Base-by-base conservation (phyloP, 1,140 invertebrate species). In the Drosophila equinoxialis region DNA sequence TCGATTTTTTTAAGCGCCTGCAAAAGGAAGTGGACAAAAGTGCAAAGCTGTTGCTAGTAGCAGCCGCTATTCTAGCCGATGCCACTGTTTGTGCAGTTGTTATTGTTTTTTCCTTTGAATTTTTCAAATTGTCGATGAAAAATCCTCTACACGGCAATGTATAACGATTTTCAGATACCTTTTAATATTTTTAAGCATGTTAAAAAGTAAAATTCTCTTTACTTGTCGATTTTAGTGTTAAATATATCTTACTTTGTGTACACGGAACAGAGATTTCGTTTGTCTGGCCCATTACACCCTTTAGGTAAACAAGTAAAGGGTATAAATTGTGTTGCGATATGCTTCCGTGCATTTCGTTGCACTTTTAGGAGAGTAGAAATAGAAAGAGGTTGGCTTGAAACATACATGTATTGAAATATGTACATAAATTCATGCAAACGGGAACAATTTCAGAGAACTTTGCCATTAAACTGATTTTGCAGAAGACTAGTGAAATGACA, bases 271-370 rank as follows among this genome's bases (percentile, higher is more conserved):
- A 30, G 26, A 30, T 30, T 74, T 85, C 74, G 35, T 68, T 58
- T 54, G 66, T 65, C 51, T 48, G 48, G 59, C 59, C 11, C 3
- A 2, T 23, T 51, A 51, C 11, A 51, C 45, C 45, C 17, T 20
- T 23, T 2, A 10, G 3, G 3, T 11, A 4, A 23, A 20, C 5
- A 3, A 2, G 17, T 23, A 51, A 2, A n/a, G 45, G 17, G 45
- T 51, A 23, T 51, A 48, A 20, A 48, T 20, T 61, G 65, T 65
- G 51, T 45, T 48, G 64, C 64, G 65, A 65, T 57, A 63, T 66
- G 63, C 77, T 79, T 78, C 67, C 68, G 76, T 79, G 83, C 75
- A 81, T 81, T 86, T 86, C 75, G 79, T 86, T 86, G 82, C 83
- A 76, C 71, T 77, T 77, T 81, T 65, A 45, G 69, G 30, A 48